Evolutionary conservation across 2,888 invertebrate genomes (phyloP).

Genomic region (Megaustenia siamemsis): DNA sequence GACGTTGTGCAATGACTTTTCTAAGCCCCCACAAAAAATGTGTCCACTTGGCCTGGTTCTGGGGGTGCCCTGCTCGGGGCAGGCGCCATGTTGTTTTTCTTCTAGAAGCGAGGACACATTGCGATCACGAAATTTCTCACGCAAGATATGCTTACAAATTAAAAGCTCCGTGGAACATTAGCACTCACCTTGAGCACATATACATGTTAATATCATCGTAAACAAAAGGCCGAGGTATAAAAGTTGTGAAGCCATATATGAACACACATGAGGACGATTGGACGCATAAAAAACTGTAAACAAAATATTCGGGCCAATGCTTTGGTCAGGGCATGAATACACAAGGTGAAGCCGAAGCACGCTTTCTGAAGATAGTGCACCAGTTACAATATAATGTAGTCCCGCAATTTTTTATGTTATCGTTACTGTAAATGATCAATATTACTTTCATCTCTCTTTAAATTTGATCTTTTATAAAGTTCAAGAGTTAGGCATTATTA

Average conservation of each 20-base stretch:
- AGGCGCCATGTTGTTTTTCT: conserved; percentile 61
- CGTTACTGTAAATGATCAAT: background rate
- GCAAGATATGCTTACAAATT: conserved; percentile 49
- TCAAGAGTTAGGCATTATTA: background rate
- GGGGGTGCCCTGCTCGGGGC: conserved; percentile 56
- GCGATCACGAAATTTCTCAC: conserved; percentile 45
- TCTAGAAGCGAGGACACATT: conserved; percentile 58
- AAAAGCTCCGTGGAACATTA: conserved; percentile 1
- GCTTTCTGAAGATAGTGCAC: background rate
- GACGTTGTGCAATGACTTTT: conserved; percentile 17
- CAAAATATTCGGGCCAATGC: conserved; percentile 55
- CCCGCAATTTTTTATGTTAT: background rate
- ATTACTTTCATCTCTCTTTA: background rate
- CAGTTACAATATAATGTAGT: background rate
- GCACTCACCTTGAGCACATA: conserved; percentile 56
- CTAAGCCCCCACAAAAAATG: conserved; percentile 34
- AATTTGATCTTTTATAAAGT: background rate
- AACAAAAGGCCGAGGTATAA: conserved; percentile 61
- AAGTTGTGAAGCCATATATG: conserved; percentile 60
- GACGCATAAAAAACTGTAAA: conserved; percentile 57
- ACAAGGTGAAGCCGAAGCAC: conserved; percentile 42
- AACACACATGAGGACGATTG: conserved; percentile 60
- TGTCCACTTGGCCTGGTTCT: conserved; percentile 54
- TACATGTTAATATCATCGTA: conserved; percentile 57
- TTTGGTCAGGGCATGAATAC: conserved; percentile 58